These are phyloP conservation scores for Apamea sordens DNA, from an alignment of 2,888 invertebrate species.

Conservation along the genomic window DNA sequence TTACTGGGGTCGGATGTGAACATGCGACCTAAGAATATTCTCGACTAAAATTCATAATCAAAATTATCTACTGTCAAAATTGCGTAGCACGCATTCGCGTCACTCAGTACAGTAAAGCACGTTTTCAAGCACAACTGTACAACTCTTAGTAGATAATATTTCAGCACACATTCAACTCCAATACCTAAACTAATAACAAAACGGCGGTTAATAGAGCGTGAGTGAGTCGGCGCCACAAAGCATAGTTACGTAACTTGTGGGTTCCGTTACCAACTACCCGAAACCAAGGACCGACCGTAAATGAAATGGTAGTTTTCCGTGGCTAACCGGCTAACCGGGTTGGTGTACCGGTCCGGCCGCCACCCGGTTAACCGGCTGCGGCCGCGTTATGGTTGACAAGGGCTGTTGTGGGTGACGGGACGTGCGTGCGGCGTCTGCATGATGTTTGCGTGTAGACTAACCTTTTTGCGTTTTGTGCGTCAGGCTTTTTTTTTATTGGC, in stretches of 20 bases:
- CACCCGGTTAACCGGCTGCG: conserved; percentile 79
- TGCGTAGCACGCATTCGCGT: neutral
- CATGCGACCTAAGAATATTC: neutral
- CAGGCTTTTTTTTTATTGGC: conserved; percentile 49
- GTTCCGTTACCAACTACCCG: conserved; percentile 85
- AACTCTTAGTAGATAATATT: conserved; percentile 37
- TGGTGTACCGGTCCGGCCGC: conserved; percentile 62
- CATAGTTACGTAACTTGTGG: conserved; percentile 87
- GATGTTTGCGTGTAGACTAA: conserved; percentile 77
- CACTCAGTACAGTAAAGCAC: neutral
- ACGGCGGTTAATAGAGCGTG: conserved; percentile 76
- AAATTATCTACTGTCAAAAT: neutral
- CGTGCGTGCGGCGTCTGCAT: conserved; percentile 77
- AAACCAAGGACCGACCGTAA: conserved; percentile 88
- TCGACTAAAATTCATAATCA: neutral
- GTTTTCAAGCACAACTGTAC: neutral
- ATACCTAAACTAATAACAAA: conserved; percentile 72
- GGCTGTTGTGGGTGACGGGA: conserved; percentile 85
- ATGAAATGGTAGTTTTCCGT: conserved; percentile 90
- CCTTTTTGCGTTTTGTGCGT: conserved; percentile 43
- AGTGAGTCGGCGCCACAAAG: conserved; percentile 80
- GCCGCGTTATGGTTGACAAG: conserved; percentile 89
- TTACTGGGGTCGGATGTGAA: neutral
- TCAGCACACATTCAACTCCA: conserved; percentile 54
- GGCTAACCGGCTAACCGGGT: conserved; percentile 78